Evolutionary conservation across 2,888 invertebrate genomes (phyloP).

Genomic region (Rhodophaea formosa): DNA sequence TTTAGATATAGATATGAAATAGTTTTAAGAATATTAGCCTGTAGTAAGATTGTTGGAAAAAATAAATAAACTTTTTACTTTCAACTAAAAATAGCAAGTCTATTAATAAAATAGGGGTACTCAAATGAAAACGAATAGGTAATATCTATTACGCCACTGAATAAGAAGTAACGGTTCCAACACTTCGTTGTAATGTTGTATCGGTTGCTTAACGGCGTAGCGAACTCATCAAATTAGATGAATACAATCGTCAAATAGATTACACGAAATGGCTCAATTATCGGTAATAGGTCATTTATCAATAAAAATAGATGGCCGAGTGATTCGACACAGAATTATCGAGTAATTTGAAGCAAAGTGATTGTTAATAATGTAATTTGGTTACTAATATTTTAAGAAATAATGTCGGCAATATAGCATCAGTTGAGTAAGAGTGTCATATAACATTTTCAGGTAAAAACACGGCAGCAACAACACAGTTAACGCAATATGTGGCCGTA

Average conservation of each 20-base stretch:
- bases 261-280: constrained; percentile 19
- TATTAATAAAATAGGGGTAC: too few species aligned
- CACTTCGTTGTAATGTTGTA: background rate
- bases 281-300: background rate
- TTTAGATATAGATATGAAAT: too few species aligned
- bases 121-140: background rate
- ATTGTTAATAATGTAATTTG: background rate
- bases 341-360: background rate
- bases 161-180: background rate
- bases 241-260: constrained; percentile 16
- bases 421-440: background rate
- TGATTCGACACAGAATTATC: background rate
- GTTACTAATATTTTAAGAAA: background rate
- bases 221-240: constrained; percentile 15
- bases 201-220: constrained; percentile 5
- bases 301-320: constrained; percentile 1
- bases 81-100: too few species aligned
- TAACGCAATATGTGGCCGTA: too few species aligned
- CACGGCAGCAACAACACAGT: too few species aligned
- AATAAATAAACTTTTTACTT: too few species aligned
- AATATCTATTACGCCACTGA: background rate
- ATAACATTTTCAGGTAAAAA: too few species aligned
- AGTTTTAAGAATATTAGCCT: too few species aligned
- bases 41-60: too few species aligned
- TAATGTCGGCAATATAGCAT: background rate